These are phyloP conservation scores for Cardiocondyla obscurior DNA, from an alignment of 1,140 invertebrate genomes.

Conservation along the genomic window DNA sequence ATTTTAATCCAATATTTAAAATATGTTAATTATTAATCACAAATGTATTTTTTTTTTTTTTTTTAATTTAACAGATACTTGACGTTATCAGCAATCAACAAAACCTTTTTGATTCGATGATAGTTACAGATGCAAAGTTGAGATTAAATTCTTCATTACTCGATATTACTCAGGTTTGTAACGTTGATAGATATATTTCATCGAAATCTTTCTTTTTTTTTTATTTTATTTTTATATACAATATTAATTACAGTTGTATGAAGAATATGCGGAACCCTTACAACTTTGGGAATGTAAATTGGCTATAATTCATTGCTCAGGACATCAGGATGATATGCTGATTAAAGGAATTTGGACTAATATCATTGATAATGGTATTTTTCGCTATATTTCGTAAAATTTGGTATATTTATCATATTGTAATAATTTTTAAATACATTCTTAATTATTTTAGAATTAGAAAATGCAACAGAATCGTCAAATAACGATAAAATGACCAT, in stretches of 20 bases:
- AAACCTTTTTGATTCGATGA: constrained; percentile 59
- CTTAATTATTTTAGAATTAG: constrained; percentile 75
- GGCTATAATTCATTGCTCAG: constrained; percentile 93
- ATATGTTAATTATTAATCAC: neutral
- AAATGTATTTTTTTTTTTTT: too few species aligned
- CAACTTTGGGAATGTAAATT: constrained; percentile 93
- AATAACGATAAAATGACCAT: constrained; percentile 87
- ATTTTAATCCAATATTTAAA: neutral
- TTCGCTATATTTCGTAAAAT: too few species aligned
- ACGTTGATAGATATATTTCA: constrained; percentile 12
- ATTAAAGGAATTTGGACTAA: constrained; percentile 92
- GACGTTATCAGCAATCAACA: constrained; percentile 86
- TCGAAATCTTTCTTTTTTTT: neutral
- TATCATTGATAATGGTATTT: constrained; percentile 87
- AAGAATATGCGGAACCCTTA: constrained; percentile 92
- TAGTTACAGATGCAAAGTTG: constrained; percentile 82
- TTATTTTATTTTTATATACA: neutral
- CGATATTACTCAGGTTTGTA: constrained; percentile 87
- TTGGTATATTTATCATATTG: constrained; percentile 57
- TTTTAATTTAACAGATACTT: constrained; percentile 84
- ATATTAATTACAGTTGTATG: constrained; percentile 87
- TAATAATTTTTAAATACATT: constrained; percentile 15
- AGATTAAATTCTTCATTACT: constrained; percentile 87
- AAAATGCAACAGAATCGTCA: constrained; percentile 72
- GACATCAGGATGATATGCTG: constrained; percentile 90